A percentile compares a stretch with the other conserved stretches of the same genome.
Evolutionary conservation across 2,797 vertebrate species (phyloP).

Genomic region (Thalassophryne amazonica): DNA sequence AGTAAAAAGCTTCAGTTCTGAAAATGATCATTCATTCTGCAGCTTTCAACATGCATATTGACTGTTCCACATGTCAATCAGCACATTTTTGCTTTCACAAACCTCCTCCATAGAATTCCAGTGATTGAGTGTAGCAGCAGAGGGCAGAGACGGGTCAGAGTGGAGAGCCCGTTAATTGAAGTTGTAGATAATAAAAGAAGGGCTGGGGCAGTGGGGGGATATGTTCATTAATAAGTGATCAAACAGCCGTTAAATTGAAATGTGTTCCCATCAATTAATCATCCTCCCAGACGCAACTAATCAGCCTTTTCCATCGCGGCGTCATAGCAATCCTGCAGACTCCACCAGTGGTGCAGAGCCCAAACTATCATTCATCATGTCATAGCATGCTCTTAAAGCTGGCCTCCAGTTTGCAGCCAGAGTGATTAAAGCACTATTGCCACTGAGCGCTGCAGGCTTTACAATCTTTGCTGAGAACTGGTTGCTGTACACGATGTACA

Average conservation of each 20-base stretch:
- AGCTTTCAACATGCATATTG: background rate
- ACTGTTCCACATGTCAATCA: background rate
- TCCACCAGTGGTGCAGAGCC: conserved; percentile 37
- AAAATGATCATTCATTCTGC: background rate
- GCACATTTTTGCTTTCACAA: background rate
- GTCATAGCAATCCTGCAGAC: conserved; percentile 54
- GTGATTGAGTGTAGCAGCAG: conserved; percentile 13
- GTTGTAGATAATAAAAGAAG: conserved; percentile 62
- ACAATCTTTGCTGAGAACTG: conserved; percentile 52
- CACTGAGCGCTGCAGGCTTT: conserved; percentile 42
- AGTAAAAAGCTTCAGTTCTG: background rate
- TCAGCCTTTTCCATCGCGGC: conserved; percentile 60
- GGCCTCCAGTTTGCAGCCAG: conserved; percentile 52
- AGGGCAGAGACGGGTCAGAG: conserved; percentile 48
- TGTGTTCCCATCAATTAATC: conserved; percentile 78
- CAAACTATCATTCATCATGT: conserved; percentile 63
- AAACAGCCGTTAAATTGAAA: conserved; percentile 76
- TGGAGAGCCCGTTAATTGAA: conserved; percentile 57
- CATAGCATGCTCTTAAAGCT: conserved; percentile 56
- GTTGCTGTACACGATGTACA: conserved; percentile 19
- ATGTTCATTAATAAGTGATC: conserved; percentile 74
- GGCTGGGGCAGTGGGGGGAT: background rate
- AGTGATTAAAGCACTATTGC: conserved; percentile 71
- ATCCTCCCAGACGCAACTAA: conserved; percentile 71
- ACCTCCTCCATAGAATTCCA: conserved; percentile 2